Conservation (phyloP, 2,888 invertebrate species). For the Cenopis cana region DNA sequence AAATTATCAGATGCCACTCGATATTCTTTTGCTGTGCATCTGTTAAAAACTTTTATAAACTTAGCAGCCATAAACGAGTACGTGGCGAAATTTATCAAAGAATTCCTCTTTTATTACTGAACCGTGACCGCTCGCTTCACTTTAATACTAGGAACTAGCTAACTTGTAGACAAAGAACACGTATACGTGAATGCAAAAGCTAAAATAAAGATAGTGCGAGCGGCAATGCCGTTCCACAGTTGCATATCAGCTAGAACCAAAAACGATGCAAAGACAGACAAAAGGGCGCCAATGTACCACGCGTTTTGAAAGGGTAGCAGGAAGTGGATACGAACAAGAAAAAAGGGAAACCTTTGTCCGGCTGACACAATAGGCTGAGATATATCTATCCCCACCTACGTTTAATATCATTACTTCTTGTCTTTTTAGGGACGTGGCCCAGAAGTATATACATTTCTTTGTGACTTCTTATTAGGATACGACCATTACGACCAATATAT, state of each 20-base stretch:
- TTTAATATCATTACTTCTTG: slow-evolving; percentile 43
- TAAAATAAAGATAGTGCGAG: slow-evolving; percentile 15
- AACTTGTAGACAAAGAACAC: slow-evolving; percentile 9
- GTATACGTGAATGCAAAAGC: slow-evolving; percentile 6
- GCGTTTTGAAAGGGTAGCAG: slow-evolving; percentile 44
- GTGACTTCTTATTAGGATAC: slow-evolving; percentile 3
- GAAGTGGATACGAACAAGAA: slow-evolving; percentile 41
- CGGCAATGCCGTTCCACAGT: slow-evolving; percentile 19
- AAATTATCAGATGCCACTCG: slow-evolving; percentile 19
- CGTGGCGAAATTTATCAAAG: slow-evolving; percentile 20
- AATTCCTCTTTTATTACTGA: slow-evolving; percentile 20
- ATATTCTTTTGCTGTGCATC: slow-evolving; percentile 15
- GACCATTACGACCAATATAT: no score
- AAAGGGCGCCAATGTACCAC: slow-evolving; percentile 40
- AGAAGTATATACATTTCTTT: slow-evolving; percentile 27
- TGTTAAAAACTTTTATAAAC: background rate
- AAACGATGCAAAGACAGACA: slow-evolving; percentile 40
- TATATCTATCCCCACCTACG: slow-evolving; percentile 40
- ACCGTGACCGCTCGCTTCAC: slow-evolving; percentile 14
- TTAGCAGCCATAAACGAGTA: background rate
- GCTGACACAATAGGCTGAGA: slow-evolving; percentile 36
- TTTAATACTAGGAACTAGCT: slow-evolving; percentile 1
- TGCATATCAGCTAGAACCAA: slow-evolving; percentile 41
- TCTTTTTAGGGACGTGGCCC: slow-evolving; percentile 31
- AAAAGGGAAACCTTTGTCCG: slow-evolving; percentile 44